Evolutionary conservation across 2,113 vertebrate genomes (phyloP).

Genomic region (Tetrao urogallus): DNA sequence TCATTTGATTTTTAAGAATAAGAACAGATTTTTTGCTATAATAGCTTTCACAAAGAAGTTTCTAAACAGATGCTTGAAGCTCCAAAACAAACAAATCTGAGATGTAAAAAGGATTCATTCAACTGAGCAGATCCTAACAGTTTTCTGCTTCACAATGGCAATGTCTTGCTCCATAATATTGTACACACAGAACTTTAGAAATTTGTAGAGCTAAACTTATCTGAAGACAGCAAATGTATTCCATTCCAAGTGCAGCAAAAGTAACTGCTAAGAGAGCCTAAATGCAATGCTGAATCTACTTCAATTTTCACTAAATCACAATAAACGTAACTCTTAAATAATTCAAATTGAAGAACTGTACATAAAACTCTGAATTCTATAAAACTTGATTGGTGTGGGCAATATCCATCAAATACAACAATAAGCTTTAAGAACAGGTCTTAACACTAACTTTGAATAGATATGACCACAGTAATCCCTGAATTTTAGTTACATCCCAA

Average conservation of each 20-base stretch:
- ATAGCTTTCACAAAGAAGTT: not conserved
- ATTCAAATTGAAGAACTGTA: accelerated
- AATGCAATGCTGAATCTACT: not conserved
- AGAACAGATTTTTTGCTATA: not conserved
- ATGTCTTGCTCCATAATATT: accelerated
- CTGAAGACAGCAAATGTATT: not conserved
- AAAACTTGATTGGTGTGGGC: not conserved
- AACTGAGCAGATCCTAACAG: not conserved
- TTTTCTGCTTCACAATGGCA: not conserved
- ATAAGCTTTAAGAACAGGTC: not conserved
- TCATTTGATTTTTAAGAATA: not conserved
- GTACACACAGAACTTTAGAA: not conserved
- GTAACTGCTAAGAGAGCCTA: not conserved
- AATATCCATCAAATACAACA: not conserved
- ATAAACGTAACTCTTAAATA: not conserved
- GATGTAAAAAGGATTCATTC: not conserved
- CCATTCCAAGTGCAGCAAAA: not conserved
- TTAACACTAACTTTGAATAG: not conserved
- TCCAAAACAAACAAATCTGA: not conserved
- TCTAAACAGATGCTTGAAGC: not conserved
- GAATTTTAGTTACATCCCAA: not conserved
- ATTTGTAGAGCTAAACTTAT: no score
- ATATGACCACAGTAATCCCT: not conserved
- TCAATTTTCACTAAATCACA: not conserved
- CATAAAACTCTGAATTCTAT: not conserved